phyloP scores from a whole-genome alignment of 2,888 invertebrate species.

The Folsomia candida region DNA sequence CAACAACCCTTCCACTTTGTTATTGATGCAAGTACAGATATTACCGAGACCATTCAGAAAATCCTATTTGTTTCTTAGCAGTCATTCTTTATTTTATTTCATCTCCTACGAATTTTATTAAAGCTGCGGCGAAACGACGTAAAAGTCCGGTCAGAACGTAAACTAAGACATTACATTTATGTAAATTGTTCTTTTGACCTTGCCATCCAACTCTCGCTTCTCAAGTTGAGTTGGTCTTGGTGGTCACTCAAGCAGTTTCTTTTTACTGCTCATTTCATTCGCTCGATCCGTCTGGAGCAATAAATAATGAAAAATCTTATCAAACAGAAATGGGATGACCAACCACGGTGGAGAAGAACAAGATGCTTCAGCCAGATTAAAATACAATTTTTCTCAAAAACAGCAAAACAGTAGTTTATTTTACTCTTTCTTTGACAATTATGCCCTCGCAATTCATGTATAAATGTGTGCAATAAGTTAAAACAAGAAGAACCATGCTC shows the following conservation, averaged over 20 bases:
- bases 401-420: background rate
- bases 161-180: constrained; percentile 4
- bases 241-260: background rate
- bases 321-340: background rate
- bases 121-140: background rate
- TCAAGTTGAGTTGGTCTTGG: background rate
- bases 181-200: constrained; percentile 1
- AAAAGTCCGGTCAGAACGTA: constrained; percentile 8
- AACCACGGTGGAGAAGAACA: background rate
- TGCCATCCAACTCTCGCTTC: background rate
- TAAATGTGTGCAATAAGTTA: no score
- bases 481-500: no score
- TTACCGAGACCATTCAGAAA: background rate
- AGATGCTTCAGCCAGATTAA: background rate
- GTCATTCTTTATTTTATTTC: constrained; percentile 14
- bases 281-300: background rate
- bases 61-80: background rate
- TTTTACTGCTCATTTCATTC: background rate
- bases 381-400: background rate
- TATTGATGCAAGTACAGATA: background rate
- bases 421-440: no score
- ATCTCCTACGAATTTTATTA: constrained; percentile 4
- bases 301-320: constrained; percentile 6
- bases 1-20: background rate
- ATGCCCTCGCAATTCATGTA: no score